These are phyloP conservation scores for Micromussa lordhowensis DNA, from an alignment of 92 coral and sea anemone genomes.

Conservation along the genomic window DNA sequence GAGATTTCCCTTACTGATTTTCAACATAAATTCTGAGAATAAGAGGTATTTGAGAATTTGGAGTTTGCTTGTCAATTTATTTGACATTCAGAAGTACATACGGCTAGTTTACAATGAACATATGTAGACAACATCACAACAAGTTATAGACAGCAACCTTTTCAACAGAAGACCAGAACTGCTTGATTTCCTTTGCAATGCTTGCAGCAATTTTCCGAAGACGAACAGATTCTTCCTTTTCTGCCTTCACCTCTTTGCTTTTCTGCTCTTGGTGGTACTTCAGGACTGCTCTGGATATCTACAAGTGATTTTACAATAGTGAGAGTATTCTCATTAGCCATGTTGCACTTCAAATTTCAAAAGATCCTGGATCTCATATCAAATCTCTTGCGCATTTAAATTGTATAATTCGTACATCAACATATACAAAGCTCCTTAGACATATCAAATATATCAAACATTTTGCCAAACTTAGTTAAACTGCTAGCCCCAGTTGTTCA, in stretches of 20 bases:
- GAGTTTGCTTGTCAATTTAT: background rate
- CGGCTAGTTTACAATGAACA: background rate
- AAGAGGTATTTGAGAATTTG: background rate
- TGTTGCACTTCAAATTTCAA: background rate
- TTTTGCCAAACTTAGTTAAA: background rate
- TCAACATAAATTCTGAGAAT: background rate
- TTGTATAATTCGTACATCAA: background rate
- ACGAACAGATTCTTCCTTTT: conserved; percentile 91
- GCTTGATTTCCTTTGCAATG: conserved; percentile 93
- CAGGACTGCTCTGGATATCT: conserved; percentile 92
- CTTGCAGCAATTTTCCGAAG: conserved; percentile 92
- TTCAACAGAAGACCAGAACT: conserved; percentile 94
- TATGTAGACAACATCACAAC: background rate
- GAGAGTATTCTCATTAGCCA: background rate
- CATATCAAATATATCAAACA: too few relatives aligned
- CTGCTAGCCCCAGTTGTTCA: too few relatives aligned
- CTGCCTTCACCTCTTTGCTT: conserved; percentile 97
- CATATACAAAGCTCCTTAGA: background rate
- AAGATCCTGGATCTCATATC: background rate
- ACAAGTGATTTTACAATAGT: background rate
- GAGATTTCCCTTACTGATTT: background rate
- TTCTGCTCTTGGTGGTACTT: conserved; percentile 98
- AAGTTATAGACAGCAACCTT: conserved; percentile 69
- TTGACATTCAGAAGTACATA: background rate
- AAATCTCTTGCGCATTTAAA: background rate